Conservation (phyloP, 2,113 vertebrate species). For the Limnothrissa miodon region DNA sequence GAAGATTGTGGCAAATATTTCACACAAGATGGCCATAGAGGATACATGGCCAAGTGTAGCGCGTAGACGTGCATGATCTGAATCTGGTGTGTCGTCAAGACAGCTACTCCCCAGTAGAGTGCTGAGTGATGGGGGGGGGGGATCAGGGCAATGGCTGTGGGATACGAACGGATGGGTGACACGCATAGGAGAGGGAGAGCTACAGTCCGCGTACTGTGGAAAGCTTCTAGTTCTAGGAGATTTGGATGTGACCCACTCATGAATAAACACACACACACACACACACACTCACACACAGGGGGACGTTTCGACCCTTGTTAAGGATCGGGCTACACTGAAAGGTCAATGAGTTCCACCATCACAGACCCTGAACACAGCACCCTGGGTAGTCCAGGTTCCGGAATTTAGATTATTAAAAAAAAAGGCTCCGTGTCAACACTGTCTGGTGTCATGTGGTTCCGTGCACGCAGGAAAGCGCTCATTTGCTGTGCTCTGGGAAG, state of each 20-base stretch:
- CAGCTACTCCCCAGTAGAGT: neutral
- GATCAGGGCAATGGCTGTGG: neutral
- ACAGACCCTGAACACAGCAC: neutral
- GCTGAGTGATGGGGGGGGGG: neutral
- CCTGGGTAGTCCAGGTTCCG: neutral
- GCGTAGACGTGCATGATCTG: slow-evolving; percentile 9
- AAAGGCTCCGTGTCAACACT: neutral
- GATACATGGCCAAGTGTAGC: neutral
- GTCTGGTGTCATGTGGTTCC: neutral
- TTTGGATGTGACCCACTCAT: neutral
- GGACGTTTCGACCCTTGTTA: neutral
- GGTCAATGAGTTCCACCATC: neutral
- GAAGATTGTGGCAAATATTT: slow-evolving; percentile 9
- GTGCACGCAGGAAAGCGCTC: neutral
- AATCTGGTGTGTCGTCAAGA: neutral
- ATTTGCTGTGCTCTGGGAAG: neutral
- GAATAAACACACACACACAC: neutral
- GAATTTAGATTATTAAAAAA: neutral
- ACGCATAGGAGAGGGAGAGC: neutral
- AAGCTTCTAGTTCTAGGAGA: neutral
- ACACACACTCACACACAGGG: neutral
- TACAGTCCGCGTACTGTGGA: neutral
- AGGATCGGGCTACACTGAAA: neutral
- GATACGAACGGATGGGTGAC: neutral
- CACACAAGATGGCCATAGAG: neutral